Evolutionary conservation across 2,888 invertebrate species (phyloP), one percentile per base, ranked within the genome.

Genomic region (Nomada hirtipes): DNA sequence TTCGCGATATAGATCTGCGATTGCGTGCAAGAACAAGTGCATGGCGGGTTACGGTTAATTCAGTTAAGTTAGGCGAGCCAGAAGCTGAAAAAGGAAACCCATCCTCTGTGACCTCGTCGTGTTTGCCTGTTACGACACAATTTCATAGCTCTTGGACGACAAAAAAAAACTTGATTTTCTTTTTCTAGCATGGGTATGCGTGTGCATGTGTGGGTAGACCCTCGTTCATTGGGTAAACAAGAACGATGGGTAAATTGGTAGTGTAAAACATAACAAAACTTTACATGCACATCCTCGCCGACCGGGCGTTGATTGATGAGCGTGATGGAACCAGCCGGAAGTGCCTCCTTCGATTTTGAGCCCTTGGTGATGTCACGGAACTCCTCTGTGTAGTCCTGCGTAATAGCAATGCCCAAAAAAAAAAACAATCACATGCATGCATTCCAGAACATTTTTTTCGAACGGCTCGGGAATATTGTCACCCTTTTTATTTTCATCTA

Each of bases 281-380:
- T 95, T 96, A 96, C 96, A 96, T 98, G 98, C 96, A 98, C 96
- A 95, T 98, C 98, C 95, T 98, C 98, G 95, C 97, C 97, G 94
- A 98, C 98, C 87, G 98, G 97, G 91, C 98, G 96, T 94, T 98
- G 98, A 96, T 98, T 98, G 95, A 98, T 98, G 94, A 98, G 96
- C 91, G 98, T 98, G 95, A 98, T 98, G 94, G 97, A 97, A 90
- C 98, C 98, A 92, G 98, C 97, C 91, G 98, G 98, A 90, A 98
- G 96, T 91, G 98, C 97, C 95, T 98, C 98, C 96, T 98, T 98
- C 91, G 97, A 97, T 95, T 98, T 98, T 76, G 93, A 91, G 94
- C 98, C 98, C 95, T 98, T 98, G 94, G 98, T 97, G 95, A 98
- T 98, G 95, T 98, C 98, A 93, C 98, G 96, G 95, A 98, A 98